Base-by-base conservation (phyloP, 2,888 invertebrate species). In the Papilio gigon region DNA sequence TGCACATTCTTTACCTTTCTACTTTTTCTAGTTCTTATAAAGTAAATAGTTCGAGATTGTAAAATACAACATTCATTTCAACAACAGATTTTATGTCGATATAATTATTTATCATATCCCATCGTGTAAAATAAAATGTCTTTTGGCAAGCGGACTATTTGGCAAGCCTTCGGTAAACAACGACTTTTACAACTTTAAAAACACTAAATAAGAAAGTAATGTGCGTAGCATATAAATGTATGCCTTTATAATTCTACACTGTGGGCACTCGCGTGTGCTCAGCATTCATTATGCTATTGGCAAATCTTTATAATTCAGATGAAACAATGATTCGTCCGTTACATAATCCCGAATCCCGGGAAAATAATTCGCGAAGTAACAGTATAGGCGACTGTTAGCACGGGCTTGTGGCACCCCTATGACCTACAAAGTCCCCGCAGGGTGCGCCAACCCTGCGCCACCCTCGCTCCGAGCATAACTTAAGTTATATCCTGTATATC, bases 371-470 rank as follows among this genome's bases (percentile, higher is more conserved):
- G 1, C 33, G 33, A 35, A 47, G 22, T 47, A 20, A 47, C 4
- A 22, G 20, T 22, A 47, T 20, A 11, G 11, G 0, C 11, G 44
- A 22, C 11, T 47, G n/a, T 47, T 50, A 12, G 22, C n/a, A 27
- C 53, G 27, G 27, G n/a, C n/a, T n/a, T 53, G 50, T 53, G 27
- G 8, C 50, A 53, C 50, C 50, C 50, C 50, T 53, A 53, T 53
- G 53, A 27, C 53, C 53, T 53, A 53, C 25, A 53, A 53, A 53
- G 53, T 50, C 4, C 14, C 12, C 14, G 27, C 53, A n/a, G 53
- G 40, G 53, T 25, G 53, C 22, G 47, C 6, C 53, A 53, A 53
- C 53, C 53, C 53, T 53, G 6, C 1, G 1, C 27, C 27, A 53
- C 53, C 53, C 53, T 50, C 50, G 14, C 9, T 50, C 8, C 27